Conservation (phyloP, 1,140 invertebrate species). For the Paraescarpia echinospica region DNA sequence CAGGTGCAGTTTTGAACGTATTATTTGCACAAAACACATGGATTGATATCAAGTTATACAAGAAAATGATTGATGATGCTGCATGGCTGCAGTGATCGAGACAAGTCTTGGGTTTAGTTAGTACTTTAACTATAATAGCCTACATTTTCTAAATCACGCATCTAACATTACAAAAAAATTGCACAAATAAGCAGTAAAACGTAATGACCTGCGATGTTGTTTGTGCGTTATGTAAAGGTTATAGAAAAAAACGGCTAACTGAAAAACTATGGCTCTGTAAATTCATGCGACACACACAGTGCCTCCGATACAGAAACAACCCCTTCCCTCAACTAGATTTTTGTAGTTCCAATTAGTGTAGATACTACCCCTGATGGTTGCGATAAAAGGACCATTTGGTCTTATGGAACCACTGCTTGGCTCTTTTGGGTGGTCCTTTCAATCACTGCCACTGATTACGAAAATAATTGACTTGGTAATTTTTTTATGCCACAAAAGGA, state of each 20-base stretch:
- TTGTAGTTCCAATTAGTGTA: not conserved
- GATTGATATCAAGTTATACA: not conserved
- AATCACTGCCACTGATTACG: not conserved
- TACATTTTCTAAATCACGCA: not conserved
- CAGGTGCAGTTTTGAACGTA: not conserved
- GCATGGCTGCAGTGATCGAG: not conserved
- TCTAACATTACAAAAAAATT: not conserved
- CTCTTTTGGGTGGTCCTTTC: not conserved
- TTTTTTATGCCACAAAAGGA: not conserved
- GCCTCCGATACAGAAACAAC: not conserved
- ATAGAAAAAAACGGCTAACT: not conserved
- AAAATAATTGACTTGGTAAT: conserved; percentile 1
- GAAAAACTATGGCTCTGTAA: not conserved
- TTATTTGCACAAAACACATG: conserved; percentile 6
- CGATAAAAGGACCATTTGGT: not conserved
- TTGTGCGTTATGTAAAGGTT: not conserved
- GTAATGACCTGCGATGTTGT: not conserved
- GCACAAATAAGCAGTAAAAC: not conserved
- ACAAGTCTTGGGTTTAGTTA: not conserved
- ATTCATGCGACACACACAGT: too few species aligned
- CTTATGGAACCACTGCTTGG: not conserved
- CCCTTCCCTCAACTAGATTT: not conserved
- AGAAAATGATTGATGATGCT: not conserved
- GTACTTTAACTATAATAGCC: not conserved
- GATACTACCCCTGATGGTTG: not conserved